phyloP scores from a whole-genome alignment of 2,888 invertebrate species.

The Mantis religiosa region DNA sequence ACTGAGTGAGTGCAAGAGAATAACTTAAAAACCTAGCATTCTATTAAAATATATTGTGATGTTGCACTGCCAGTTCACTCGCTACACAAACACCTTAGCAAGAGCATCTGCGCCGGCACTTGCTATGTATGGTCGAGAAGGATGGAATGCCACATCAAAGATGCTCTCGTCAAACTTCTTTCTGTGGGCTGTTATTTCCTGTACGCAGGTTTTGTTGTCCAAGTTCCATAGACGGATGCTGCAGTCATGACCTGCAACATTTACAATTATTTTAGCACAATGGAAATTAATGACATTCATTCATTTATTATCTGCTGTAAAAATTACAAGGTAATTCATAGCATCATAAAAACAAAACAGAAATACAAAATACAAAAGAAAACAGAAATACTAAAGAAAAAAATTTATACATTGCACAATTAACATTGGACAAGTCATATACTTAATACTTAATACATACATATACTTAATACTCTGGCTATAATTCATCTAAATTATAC shows the following conservation, averaged over 20 bases:
- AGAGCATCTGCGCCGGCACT: slow-evolving; percentile 98
- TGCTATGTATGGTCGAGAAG: slow-evolving; percentile 95
- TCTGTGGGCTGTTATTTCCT: slow-evolving; percentile 98
- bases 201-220: slow-evolving; percentile 98
- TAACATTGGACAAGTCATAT: no score
- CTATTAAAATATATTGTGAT: background rate
- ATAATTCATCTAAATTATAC: no score
- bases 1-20: background rate
- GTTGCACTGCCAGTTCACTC: background rate
- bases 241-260: slow-evolving; percentile 78
- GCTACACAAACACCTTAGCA: slow-evolving; percentile 93
- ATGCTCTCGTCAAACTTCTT: slow-evolving; percentile 99
- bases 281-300: no score
- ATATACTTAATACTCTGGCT: no score
- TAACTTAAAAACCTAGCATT: background rate
- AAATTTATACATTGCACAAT: no score
- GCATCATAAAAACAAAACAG: no score
- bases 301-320: no score
- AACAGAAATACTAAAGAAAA: no score
- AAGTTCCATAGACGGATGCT: slow-evolving; percentile 98
- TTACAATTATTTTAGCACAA: no score
- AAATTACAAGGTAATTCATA: no score
- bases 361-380: no score
- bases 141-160: slow-evolving; percentile 98
- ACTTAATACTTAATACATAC: no score